A percentile compares a stretch with the other conserved stretches of the same genome.
Conservation (phyloP, 2,888 invertebrate species). For the Galeruca laticollis region DNA sequence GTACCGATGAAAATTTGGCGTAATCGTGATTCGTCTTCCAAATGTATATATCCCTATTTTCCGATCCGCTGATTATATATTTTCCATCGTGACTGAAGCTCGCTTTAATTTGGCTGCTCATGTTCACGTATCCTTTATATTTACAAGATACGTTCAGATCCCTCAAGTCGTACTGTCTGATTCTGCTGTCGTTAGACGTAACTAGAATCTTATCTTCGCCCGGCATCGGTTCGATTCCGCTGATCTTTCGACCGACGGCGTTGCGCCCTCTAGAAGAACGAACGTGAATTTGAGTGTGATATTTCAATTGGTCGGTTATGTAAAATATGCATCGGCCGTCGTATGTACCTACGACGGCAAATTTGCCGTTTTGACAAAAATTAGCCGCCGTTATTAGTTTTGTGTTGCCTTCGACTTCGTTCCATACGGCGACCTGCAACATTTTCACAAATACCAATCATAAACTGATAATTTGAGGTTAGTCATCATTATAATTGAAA, state of each 20-base stretch:
- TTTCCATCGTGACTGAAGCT: slow-evolving; percentile 95
- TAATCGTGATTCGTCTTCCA: slow-evolving; percentile 99
- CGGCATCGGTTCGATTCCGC: slow-evolving; percentile 97
- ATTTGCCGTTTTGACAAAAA: slow-evolving; percentile 97
- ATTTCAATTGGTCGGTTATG: slow-evolving; percentile 97
- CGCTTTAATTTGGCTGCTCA: slow-evolving; percentile 97
- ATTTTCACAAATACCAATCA: background rate
- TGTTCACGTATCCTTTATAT: slow-evolving; percentile 81
- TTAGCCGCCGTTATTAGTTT: slow-evolving; percentile 97
- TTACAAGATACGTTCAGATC: slow-evolving; percentile 92
- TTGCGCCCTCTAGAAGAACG: slow-evolving; percentile 96
- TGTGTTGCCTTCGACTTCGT: slow-evolving; percentile 94
- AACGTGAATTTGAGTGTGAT: slow-evolving; percentile 97
- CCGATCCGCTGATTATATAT: slow-evolving; percentile 73
- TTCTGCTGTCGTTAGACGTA: slow-evolving; percentile 97
- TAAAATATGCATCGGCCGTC: slow-evolving; percentile 99
- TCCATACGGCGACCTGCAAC: slow-evolving; percentile 90
- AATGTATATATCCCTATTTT: slow-evolving; percentile 97
- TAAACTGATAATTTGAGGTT: background rate
- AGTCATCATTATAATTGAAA: too few species aligned
- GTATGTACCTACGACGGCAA: slow-evolving; percentile 98
- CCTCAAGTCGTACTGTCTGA: slow-evolving; percentile 93
- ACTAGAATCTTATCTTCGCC: slow-evolving; percentile 96
- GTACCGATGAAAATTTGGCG: slow-evolving; percentile 90
- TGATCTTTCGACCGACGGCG: slow-evolving; percentile 93